Evolutionary conservation across 2,113 vertebrate species (phyloP).

Genomic region (Cyanocitta stelleri): DNA sequence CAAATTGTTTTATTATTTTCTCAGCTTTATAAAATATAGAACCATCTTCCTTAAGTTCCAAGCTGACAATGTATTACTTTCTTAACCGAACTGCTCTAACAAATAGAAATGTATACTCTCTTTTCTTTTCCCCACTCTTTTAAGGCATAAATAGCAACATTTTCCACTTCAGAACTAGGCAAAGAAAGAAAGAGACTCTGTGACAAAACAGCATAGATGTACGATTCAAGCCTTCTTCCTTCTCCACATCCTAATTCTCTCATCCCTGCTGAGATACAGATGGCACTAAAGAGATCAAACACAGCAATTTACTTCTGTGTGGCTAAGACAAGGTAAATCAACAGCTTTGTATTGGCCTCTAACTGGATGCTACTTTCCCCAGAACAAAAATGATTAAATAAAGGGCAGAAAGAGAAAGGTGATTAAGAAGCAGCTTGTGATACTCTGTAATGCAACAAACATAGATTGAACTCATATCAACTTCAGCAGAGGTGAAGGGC

Average conservation of each 20-base stretch:
- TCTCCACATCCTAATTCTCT: background rate
- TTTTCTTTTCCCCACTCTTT: background rate
- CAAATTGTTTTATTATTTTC: background rate
- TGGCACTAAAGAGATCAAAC: background rate
- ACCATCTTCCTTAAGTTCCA: background rate
- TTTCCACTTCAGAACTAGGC: background rate
- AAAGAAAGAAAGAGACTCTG: background rate
- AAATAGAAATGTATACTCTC: background rate
- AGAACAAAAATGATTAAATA: background rate
- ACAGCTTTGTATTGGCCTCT: background rate
- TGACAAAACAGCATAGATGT: background rate
- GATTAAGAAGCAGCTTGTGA: background rate
- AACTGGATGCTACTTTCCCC: background rate
- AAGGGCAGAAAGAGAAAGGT: background rate
- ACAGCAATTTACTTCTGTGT: background rate
- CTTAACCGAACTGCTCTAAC: background rate
- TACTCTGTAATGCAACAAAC: background rate
- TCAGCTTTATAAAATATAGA: background rate
- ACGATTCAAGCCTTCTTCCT: background rate
- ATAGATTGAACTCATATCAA: background rate
- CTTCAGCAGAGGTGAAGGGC: background rate
- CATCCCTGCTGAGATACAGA: background rate
- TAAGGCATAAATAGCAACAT: background rate
- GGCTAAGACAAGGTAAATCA: background rate
- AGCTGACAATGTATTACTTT: background rate